These are phyloP conservation scores for Aphelenchoides besseyi DNA, from an alignment of 1,140 invertebrate species.

Conservation along the genomic window DNA sequence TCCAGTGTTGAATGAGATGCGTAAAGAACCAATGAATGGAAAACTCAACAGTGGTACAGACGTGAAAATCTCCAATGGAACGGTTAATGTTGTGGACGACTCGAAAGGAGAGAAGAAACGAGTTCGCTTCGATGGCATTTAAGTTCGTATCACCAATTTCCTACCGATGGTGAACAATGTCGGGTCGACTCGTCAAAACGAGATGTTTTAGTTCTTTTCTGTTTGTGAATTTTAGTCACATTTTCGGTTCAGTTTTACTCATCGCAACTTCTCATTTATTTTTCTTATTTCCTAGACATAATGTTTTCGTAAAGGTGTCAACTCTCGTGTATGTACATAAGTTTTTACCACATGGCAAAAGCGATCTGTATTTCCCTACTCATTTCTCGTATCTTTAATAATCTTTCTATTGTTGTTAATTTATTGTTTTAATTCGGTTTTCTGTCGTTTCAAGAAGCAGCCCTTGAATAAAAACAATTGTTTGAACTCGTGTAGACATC, in stretches of 20 bases:
- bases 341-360: neutral
- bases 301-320: neutral
- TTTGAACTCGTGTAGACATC: neutral
- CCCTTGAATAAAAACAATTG: neutral
- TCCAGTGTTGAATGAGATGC: conserved; percentile 22
- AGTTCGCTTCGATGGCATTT: conserved; percentile 40
- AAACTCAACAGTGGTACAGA: neutral
- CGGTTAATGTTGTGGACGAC: conserved; percentile 1
- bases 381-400: neutral
- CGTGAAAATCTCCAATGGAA: neutral
- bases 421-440: neutral
- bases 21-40: conserved; percentile 22
- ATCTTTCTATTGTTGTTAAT: conserved; percentile 4
- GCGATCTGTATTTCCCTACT: neutral
- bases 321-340: neutral
- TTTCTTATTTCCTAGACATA: neutral
- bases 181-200: neutral
- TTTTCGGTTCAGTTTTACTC: neutral
- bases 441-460: neutral
- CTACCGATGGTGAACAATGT: neutral
- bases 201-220: neutral
- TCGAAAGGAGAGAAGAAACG: conserved; percentile 39
- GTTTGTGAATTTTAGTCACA: neutral
- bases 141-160: conserved; percentile 6
- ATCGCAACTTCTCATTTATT: neutral